Conservation (phyloP, 2,113 vertebrate genomes). For the Leptodactylus fuscus region DNA sequence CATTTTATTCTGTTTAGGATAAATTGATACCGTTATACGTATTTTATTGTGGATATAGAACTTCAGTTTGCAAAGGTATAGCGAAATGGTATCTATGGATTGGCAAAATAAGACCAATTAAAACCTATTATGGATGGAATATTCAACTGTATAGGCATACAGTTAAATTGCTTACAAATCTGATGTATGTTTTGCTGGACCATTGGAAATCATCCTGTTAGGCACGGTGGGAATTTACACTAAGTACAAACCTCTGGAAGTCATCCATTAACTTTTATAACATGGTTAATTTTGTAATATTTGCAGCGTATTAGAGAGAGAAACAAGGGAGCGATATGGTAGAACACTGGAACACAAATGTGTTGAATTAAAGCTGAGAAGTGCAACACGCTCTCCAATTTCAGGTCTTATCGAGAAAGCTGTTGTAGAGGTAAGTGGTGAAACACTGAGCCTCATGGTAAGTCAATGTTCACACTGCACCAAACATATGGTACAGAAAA, state of each 20-base stretch:
- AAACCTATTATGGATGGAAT: too few species aligned
- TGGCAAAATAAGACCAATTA: too few species aligned
- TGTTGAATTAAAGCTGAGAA: constrained; percentile 61
- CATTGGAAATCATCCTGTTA: background rate
- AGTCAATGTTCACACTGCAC: too few species aligned
- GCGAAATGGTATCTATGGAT: too few species aligned
- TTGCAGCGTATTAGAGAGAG: constrained; percentile 54
- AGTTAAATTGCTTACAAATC: background rate
- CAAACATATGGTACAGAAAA: too few species aligned
- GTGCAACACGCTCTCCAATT: constrained; percentile 62
- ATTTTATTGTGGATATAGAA: too few species aligned
- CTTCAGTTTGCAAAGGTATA: too few species aligned
- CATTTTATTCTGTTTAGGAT: too few species aligned
- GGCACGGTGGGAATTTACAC: background rate
- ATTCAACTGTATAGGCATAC: too few species aligned
- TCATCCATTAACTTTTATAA: background rate
- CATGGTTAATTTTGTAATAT: background rate
- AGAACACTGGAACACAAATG: constrained; percentile 47
- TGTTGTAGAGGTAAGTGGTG: constrained; percentile 62
- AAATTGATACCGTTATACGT: too few species aligned
- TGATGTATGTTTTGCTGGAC: background rate
- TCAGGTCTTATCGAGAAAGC: constrained; percentile 65
- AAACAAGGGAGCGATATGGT: constrained; percentile 55
- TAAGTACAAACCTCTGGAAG: too few species aligned
- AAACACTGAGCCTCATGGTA: background rate